Conservation (phyloP, 2,797 vertebrate species). For the Gymnothorax reevesii region DNA sequence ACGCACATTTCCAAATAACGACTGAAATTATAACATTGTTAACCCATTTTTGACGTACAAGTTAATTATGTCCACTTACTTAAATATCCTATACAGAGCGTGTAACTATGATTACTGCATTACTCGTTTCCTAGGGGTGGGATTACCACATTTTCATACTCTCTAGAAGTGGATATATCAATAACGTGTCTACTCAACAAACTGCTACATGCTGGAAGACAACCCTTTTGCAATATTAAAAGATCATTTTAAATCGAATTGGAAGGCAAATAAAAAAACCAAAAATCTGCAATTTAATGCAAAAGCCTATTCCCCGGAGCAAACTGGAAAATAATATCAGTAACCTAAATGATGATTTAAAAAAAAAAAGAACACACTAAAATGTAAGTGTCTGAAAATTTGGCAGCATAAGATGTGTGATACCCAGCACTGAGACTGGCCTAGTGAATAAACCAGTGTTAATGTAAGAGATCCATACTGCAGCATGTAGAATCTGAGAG, state of each 20-base stretch:
- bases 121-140: conserved; percentile 25
- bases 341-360: not conserved
- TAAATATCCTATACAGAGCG: conserved; percentile 39
- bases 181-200: conserved; percentile 26
- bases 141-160: conserved; percentile 32
- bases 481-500: conserved; percentile 40
- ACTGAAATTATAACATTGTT: conserved; percentile 36
- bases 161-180: conserved; percentile 20
- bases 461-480: conserved; percentile 45
- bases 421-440: conserved; percentile 50
- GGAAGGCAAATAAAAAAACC: conserved; percentile 31
- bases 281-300: conserved; percentile 26
- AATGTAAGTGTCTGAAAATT: conserved; percentile 23
- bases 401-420: conserved; percentile 31
- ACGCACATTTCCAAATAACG: conserved; percentile 17
- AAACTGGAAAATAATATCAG: conserved; percentile 14
- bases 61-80: conserved; percentile 37
- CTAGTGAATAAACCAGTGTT: conserved; percentile 49
- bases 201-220: conserved; percentile 70
- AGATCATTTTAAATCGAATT: conserved; percentile 29
- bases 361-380: conserved; percentile 20
- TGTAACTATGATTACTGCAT: conserved; percentile 33
- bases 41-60: conserved; percentile 38
- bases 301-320: conserved; percentile 21
- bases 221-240: conserved; percentile 50